Conservation (phyloP, 37 sponge, comb jelly and placozoan genomes). For the Aplysina aerophoba region DNA sequence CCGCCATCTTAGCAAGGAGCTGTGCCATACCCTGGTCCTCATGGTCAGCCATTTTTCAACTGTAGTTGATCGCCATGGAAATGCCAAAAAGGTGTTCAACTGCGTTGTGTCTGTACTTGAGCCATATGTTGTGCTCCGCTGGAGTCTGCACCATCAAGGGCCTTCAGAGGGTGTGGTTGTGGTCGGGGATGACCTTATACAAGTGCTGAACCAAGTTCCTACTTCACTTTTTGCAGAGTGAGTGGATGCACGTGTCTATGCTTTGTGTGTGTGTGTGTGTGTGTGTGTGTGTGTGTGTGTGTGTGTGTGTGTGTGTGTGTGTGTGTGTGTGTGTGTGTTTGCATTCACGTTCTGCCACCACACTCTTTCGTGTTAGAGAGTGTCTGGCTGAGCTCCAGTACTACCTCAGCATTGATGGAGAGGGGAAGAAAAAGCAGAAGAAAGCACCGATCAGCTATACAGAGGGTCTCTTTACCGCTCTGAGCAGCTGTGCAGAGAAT, state of each 20-base stretch:
- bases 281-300: too few relatives aligned
- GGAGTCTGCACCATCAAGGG: background rate
- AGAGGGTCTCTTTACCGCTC: background rate
- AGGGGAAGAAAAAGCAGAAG: background rate
- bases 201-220: background rate
- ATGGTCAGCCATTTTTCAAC: background rate
- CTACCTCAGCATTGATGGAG: background rate
- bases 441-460: background rate
- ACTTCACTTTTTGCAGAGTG: too few relatives aligned
- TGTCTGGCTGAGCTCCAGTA: constrained; percentile 4
- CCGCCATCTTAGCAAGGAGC: background rate
- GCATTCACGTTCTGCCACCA: too few relatives aligned
- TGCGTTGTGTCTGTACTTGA: background rate
- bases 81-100: background rate
- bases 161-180: too few relatives aligned
- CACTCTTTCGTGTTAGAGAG: background rate
- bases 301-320: too few relatives aligned
- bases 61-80: constrained; percentile 17
- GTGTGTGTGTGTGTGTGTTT: too few relatives aligned
- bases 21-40: background rate
- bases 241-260: too few relatives aligned
- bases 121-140: background rate
- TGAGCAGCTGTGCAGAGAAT: background rate
- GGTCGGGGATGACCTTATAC: background rate
- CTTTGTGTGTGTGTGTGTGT: too few relatives aligned